Conservation (phyloP, 2,888 invertebrate genomes). For the Nephrotoma appendiculata region DNA sequence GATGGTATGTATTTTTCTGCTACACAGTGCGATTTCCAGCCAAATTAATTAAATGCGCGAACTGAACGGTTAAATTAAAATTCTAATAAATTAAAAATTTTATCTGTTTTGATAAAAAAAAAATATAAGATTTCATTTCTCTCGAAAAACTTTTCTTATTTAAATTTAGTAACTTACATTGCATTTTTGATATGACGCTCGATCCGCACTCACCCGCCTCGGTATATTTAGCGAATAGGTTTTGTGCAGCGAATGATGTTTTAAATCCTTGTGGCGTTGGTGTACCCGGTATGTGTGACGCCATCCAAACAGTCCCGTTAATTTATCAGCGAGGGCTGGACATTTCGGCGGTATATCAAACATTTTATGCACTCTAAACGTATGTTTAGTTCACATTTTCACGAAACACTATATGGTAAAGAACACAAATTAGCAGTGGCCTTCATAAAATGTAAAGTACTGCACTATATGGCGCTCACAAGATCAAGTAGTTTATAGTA, state of each 20-base stretch:
- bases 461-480: background rate
- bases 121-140: background rate
- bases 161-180: background rate
- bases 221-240: constrained; percentile 32
- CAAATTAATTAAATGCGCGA: background rate
- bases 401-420: background rate
- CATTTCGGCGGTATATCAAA: constrained; percentile 52
- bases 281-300: constrained; percentile 67
- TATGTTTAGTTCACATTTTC: background rate
- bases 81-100: background rate
- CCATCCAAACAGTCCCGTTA: constrained; percentile 65
- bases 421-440: background rate
- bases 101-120: background rate
- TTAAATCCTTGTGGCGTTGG: constrained; percentile 51
- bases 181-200: constrained; percentile 1
- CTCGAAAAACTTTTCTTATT: background rate
- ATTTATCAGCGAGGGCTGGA: constrained; percentile 61
- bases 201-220: constrained; percentile 18
- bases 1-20: background rate
- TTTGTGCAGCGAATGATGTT: constrained; percentile 28
- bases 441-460: background rate
- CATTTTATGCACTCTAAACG: constrained; percentile 25
- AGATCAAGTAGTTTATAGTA: background rate
- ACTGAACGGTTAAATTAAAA: background rate
- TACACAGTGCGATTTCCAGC: background rate